Percentiles rank a stretch among this genome's conserved stretches.
These are phyloP conservation scores for Ennomos erosarius DNA, from an alignment of 2,888 invertebrate genomes.

Conservation along the genomic window DNA sequence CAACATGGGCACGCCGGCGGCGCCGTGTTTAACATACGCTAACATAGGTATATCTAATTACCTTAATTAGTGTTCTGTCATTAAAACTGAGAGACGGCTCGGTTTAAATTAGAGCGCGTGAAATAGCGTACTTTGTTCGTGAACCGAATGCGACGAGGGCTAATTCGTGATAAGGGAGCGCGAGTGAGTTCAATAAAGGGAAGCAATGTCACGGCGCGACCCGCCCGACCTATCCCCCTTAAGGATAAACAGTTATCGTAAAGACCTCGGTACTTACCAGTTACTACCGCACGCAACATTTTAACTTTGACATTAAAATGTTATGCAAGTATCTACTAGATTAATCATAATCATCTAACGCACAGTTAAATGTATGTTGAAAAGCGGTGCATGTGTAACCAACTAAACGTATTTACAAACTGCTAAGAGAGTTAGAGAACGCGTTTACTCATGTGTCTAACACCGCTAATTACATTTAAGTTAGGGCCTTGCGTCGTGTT, in stretches of 20 bases:
- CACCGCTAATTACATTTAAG: constrained; percentile 46
- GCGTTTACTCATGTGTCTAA: constrained; percentile 42
- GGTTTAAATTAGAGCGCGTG: constrained; percentile 75
- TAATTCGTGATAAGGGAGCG: constrained; percentile 79
- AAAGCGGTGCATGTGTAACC: constrained; percentile 32
- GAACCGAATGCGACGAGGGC: constrained; percentile 73
- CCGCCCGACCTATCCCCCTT: constrained; percentile 53
- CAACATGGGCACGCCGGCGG: constrained; percentile 47
- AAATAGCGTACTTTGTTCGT: constrained; percentile 75
- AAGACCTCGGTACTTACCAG: constrained; percentile 48
- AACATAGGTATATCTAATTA: constrained; percentile 77
- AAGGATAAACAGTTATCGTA: constrained; percentile 66
- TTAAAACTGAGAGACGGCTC: constrained; percentile 65
- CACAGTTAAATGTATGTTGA: constrained; percentile 17
- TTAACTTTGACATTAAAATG: constrained; percentile 25
- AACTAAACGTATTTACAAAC: constrained; percentile 45
- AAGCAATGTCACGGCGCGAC: constrained; percentile 69
- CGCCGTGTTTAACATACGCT: constrained; percentile 60
- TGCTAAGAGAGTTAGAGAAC: constrained; percentile 42
- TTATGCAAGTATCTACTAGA: constrained; percentile 3
- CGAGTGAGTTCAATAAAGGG: constrained; percentile 71
- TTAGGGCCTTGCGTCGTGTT: constrained; percentile 39
- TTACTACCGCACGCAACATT: constrained; percentile 41
- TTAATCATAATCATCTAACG: constrained; percentile 26
- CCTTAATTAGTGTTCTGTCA: constrained; percentile 75